Evolutionary conservation across 2,113 vertebrate genomes (phyloP), one percentile per base, ranked within the genome.

Genomic region (Nicator chloris): DNA sequence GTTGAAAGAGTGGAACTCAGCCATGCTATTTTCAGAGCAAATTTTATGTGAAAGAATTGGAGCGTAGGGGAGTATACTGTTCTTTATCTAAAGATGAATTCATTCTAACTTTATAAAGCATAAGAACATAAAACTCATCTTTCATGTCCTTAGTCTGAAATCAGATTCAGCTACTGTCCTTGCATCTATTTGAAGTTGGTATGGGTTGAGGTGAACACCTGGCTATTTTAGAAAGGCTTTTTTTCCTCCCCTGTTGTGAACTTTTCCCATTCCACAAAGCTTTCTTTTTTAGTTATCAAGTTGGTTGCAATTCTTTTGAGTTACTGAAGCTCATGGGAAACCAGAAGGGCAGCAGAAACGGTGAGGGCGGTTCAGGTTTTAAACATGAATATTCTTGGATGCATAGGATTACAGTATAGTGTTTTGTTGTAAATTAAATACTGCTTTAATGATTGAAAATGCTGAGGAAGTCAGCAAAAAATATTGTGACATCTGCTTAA

Each of bases 161-260:
- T 94, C 42, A 2, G 70, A 95, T 95, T 94, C 91, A 92, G 4
- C 84, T 96, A 35, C 91, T 85, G 89, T 92, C 95, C 93, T 96
- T 95, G 89, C 42, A 72, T 82, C 78, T 95, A 30, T 95, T 95
- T 95, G 96, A 95, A 95, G 96, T 53, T 95, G 92, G 53, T 95
- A 95, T 82, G 82, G 73, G 77, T 92, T 94, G 89, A 91, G 96
- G 94, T 95, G 95, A 96, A 95, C 95, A 95, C 96, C 89, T 96
- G 93, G 89, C 91, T 95, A 97, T 96, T 96, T 95, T 94, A 93
- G 94, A 95, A 95, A 76, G 66, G 69, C 94, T 95, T 84, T 89
- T 83, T 84, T 91, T 50, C 71, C 49, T 92, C 86, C 81, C 82
- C 94, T 86, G 54, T 92, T 95, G 94, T 91, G 95, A 96, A 95